Conservation (phyloP, 2,888 invertebrate species). For the Blera fallax region DNA sequence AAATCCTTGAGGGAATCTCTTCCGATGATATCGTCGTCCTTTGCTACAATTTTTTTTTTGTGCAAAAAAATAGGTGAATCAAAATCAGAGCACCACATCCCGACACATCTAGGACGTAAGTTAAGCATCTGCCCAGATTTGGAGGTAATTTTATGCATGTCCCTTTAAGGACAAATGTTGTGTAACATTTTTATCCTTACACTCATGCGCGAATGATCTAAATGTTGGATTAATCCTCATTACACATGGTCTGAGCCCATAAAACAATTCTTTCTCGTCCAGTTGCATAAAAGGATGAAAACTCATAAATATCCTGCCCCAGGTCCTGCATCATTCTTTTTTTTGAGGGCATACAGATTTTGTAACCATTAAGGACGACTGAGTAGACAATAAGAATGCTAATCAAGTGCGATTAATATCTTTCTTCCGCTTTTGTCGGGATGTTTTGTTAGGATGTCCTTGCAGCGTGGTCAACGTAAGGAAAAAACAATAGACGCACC, state of each 20-base stretch:
- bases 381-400: constrained; percentile 68
- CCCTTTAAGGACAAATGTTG: constrained; percentile 58
- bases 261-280: constrained; percentile 33
- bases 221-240: constrained; percentile 62
- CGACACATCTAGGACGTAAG: constrained; percentile 23
- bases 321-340: background rate
- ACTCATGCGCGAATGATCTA: constrained; percentile 55
- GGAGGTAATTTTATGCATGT: constrained; percentile 56
- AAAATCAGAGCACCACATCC: constrained; percentile 52
- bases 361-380: constrained; percentile 58
- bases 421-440: constrained; percentile 42
- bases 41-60: constrained; percentile 48
- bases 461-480: background rate
- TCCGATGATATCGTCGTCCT: constrained; percentile 37
- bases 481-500: constrained; percentile 19
- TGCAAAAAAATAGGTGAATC: constrained; percentile 16
- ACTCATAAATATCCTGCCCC: constrained; percentile 26
- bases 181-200: constrained; percentile 57
- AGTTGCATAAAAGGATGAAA: constrained; percentile 25
- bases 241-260: constrained; percentile 58
- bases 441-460: constrained; percentile 57
- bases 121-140: constrained; percentile 54
- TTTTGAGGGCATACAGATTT: constrained; percentile 10
- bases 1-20: constrained; percentile 58
- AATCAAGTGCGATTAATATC: constrained; percentile 71